A percentile compares a stretch with the other conserved stretches of the same genome.
Conservation (phyloP, 2,797 vertebrate genomes). For the Gymnocypris eckloni region DNA sequence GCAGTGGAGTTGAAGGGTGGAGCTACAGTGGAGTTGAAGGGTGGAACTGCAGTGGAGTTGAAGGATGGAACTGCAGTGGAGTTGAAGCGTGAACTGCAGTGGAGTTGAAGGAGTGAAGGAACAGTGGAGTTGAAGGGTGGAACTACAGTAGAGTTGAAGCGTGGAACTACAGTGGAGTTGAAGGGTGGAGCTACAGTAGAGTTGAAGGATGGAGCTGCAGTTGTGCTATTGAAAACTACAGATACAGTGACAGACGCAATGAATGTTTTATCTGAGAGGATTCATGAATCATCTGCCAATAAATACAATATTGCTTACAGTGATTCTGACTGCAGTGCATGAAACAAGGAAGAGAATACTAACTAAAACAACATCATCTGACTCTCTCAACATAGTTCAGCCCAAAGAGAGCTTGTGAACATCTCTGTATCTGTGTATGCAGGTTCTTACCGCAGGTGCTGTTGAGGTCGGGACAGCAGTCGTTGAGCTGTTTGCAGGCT, state of each 20-base stretch:
- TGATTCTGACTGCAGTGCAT: background rate
- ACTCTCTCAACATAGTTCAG: background rate
- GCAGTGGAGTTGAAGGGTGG: no score
- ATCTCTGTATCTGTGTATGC: background rate
- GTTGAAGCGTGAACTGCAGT: no score
- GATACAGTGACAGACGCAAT: background rate
- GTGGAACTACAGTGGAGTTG: background rate
- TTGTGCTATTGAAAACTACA: background rate
- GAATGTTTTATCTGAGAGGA: background rate
- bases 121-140: background rate
- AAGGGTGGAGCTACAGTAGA: background rate
- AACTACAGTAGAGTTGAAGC: background rate
- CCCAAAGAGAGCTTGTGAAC: background rate
- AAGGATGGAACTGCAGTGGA: background rate
- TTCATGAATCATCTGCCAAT: background rate
- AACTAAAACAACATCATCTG: background rate
- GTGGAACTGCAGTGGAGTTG: no score
- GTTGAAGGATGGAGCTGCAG: background rate
- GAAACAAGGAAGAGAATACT: background rate
- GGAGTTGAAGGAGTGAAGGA: no score
- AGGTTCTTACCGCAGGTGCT: background rate
- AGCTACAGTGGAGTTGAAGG: no score
- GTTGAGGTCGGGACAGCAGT: constrained; percentile 6
- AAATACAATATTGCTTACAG: background rate
- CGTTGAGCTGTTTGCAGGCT: background rate